Evolutionary conservation across 1,140 invertebrate species (phyloP).

Genomic region (Spodoptera litura): DNA sequence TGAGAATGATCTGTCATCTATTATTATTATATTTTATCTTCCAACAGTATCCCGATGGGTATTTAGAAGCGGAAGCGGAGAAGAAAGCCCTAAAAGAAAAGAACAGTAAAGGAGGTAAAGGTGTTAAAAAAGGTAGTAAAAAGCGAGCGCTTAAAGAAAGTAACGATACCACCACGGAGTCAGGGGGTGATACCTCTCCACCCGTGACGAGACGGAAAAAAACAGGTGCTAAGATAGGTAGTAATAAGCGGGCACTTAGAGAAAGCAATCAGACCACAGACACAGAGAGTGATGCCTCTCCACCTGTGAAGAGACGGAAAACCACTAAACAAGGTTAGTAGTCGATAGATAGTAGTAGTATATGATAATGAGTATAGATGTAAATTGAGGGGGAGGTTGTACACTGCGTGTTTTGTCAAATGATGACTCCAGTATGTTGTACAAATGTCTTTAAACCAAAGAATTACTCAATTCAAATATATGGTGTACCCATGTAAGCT

Average conservation of each 20-base stretch:
- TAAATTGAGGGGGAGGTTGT: no score
- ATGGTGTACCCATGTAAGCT: no score
- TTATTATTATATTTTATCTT: neutral
- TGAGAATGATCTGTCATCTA: neutral
- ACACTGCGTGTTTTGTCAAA: no score
- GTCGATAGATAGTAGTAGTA: no score
- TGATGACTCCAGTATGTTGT: no score
- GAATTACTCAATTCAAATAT: no score
- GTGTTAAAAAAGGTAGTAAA: slow-evolving; percentile 49
- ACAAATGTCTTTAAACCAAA: no score
- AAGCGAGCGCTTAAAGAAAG: slow-evolving; percentile 60
- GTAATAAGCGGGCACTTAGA: slow-evolving; percentile 65
- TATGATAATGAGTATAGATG: no score
- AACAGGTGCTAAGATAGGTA: neutral
- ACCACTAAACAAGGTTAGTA: slow-evolving; percentile 10
- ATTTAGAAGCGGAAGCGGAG: slow-evolving; percentile 88
- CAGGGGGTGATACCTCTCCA: slow-evolving; percentile 59
- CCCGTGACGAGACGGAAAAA: slow-evolving; percentile 67
- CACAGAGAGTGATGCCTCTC: slow-evolving; percentile 57
- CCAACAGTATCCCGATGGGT: slow-evolving; percentile 91
- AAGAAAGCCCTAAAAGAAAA: slow-evolving; percentile 79
- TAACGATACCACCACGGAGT: slow-evolving; percentile 59
- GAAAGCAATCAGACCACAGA: slow-evolving; percentile 66
- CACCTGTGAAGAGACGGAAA: slow-evolving; percentile 68
- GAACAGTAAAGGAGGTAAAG: slow-evolving; percentile 49